Evolutionary conservation across 2,113 vertebrate genomes (phyloP).

Genomic region (Megalops atlanticus): DNA sequence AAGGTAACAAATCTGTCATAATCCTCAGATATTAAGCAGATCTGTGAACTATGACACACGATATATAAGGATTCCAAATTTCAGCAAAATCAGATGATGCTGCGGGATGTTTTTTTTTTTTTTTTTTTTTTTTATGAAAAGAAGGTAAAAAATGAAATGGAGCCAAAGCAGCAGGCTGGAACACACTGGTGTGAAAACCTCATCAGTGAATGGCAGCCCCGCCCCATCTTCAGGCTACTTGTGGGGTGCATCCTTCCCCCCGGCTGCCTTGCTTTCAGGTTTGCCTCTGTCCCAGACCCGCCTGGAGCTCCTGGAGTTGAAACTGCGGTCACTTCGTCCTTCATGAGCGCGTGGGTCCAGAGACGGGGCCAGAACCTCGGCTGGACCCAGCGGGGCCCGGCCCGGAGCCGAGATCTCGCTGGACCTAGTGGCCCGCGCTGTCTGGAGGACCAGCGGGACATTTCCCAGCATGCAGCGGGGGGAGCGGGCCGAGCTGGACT

Average conservation of each 20-base stretch:
- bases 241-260: background rate
- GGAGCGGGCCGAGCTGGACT: background rate
- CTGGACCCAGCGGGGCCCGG: background rate
- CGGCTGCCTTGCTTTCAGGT: background rate
- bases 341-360: background rate
- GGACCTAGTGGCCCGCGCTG: background rate
- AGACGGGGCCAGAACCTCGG: background rate
- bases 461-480: background rate
- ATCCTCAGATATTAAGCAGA: no score
- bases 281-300: background rate
- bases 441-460: conserved; percentile 2
- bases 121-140: no score
- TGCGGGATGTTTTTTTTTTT: no score
- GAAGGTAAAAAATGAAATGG: no score
- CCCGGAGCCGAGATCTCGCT: background rate
- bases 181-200: no score
- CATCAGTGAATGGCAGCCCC: no score
- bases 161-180: no score
- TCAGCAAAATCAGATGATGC: no score
- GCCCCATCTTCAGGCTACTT: background rate
- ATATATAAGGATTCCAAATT: no score
- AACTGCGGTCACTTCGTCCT: background rate
- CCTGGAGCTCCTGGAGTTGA: conserved; percentile 23
- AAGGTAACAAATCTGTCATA: no score
- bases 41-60: no score